Percentiles rank a stretch among this genome's conserved stretches.
These are phyloP conservation scores for Acanthiza pusilla DNA, from an alignment of 2,797 vertebrate species.

Conservation along the genomic window DNA sequence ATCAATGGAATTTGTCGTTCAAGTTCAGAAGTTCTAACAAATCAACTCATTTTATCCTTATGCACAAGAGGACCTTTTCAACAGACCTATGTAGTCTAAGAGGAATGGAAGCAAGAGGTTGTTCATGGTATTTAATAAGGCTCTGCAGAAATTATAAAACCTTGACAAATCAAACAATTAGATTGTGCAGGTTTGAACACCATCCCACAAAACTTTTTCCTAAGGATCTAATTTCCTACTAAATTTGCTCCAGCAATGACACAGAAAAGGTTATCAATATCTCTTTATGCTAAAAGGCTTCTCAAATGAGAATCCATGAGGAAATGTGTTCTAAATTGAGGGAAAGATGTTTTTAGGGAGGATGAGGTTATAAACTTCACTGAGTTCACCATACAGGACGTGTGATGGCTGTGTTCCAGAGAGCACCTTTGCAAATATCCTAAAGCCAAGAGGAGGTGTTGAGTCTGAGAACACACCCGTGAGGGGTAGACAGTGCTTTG, in stretches of 20 bases:
- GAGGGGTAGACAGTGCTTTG: fast-evolving
- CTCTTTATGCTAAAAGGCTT: not conserved
- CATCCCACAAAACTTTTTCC: not conserved
- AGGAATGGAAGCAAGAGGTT: not conserved
- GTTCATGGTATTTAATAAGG: not conserved
- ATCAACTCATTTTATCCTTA: not conserved
- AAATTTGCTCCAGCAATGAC: not conserved
- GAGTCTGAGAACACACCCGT: not conserved
- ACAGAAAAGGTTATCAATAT: not conserved
- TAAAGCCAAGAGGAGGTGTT: fast-evolving
- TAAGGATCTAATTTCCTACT: not conserved
- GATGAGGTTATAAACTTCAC: not conserved
- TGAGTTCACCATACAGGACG: not conserved
- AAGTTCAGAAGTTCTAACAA: not conserved
- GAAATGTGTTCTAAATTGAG: not conserved
- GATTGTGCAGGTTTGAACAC: not conserved
- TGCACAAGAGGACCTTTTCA: not conserved
- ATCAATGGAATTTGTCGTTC: not conserved
- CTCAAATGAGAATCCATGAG: not conserved
- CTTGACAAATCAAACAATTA: not conserved
- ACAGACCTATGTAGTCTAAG: not conserved
- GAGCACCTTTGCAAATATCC: not conserved
- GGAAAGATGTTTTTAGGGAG: not conserved
- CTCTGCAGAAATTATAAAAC: not conserved
- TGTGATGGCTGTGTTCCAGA: fast-evolving